Conservation (phyloP, 2,888 invertebrate genomes). For the Drosophila incognita region DNA sequence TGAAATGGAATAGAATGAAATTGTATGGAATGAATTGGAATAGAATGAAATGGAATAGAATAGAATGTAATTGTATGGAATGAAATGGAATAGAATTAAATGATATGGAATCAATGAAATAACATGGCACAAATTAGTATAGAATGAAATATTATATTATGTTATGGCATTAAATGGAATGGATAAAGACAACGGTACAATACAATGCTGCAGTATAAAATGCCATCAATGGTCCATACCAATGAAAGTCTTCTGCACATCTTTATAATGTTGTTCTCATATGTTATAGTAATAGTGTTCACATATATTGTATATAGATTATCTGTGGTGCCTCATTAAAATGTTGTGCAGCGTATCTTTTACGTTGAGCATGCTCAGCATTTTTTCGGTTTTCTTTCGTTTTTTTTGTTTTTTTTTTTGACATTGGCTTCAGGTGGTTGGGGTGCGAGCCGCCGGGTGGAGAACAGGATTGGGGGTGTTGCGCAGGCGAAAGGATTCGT, state of each 20-base stretch:
- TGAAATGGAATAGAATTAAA: too few species aligned
- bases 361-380: not conserved
- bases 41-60: too few species aligned
- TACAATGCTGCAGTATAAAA: not conserved
- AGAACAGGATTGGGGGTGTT: not conserved
- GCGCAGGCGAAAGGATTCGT: conserved; percentile 71
- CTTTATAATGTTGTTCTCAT: not conserved
- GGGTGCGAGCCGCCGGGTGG: conserved; percentile 1
- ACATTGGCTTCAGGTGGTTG: conserved; percentile 40
- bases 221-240: not conserved
- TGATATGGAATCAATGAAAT: too few species aligned
- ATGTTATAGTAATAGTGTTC: not conserved
- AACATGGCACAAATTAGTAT: not conserved
- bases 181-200: too few species aligned
- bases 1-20: too few species aligned
- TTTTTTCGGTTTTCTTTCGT: not conserved
- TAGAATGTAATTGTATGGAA: too few species aligned
- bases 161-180: not conserved
- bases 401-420: conserved; percentile 8
- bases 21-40: too few species aligned
- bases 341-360: not conserved
- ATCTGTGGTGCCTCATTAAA: not conserved
- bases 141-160: not conserved
- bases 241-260: not conserved
- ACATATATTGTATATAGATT: not conserved